Conservation (phyloP, 1,140 invertebrate species). For the Agrilus planipennis region DNA sequence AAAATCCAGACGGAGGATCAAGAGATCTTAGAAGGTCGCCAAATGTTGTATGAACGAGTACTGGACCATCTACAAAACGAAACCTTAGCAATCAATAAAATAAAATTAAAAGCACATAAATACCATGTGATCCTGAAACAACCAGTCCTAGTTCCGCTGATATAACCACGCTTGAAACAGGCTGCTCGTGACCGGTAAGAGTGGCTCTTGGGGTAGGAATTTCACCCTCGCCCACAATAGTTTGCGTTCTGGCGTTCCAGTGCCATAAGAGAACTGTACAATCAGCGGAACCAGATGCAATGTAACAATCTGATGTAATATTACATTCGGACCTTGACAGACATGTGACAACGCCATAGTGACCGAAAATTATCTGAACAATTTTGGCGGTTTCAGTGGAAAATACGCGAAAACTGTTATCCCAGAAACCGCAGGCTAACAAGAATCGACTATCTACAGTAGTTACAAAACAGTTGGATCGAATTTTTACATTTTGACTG, state of each 20-base stretch:
- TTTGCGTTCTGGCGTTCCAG: constrained; percentile 92
- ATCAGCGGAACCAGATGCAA: constrained; percentile 94
- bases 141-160: constrained; percentile 97
- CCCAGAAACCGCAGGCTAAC: constrained; percentile 98
- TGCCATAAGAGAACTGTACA: constrained; percentile 98
- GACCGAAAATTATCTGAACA: constrained; percentile 95
- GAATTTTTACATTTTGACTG: constrained; percentile 86
- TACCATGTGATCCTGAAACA: constrained; percentile 82
- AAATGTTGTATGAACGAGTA: constrained; percentile 95
- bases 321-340: constrained; percentile 95
- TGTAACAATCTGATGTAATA: constrained; percentile 96
- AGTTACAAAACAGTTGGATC: constrained; percentile 91
- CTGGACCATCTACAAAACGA: constrained; percentile 66
- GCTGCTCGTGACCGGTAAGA: constrained; percentile 91
- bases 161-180: constrained; percentile 89
- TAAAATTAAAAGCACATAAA: constrained; percentile 30
- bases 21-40: constrained; percentile 90
- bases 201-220: constrained; percentile 90
- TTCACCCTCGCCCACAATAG: constrained; percentile 92
- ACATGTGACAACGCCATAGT: constrained; percentile 97
- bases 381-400: constrained; percentile 96
- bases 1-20: constrained; percentile 65
- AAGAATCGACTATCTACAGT: constrained; percentile 94
- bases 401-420: constrained; percentile 97
- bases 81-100: constrained; percentile 1